phyloP scores from a whole-genome alignment of 2,888 invertebrate species.

The Metellina segmentata region DNA sequence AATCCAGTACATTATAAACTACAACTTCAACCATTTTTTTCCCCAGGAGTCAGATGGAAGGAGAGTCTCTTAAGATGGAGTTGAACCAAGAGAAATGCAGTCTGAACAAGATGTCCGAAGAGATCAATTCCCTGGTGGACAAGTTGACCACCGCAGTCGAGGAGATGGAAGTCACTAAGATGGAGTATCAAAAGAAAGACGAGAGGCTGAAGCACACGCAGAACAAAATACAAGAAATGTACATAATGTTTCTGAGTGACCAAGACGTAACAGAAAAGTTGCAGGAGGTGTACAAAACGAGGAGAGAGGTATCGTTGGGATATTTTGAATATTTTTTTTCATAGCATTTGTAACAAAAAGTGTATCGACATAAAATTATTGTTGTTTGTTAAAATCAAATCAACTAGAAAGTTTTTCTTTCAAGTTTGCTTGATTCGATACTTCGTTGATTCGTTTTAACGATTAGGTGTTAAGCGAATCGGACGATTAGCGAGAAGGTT shows the following conservation, averaged over 20 bases:
- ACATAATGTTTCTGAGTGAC: constrained; percentile 55
- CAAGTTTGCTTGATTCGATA: not conserved
- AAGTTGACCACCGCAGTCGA: constrained; percentile 65
- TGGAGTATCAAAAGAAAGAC: constrained; percentile 68
- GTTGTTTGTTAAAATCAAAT: no score
- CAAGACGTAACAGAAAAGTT: constrained; percentile 67
- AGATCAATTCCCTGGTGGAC: constrained; percentile 72
- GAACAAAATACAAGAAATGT: constrained; percentile 71
- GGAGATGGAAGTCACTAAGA: constrained; percentile 67
- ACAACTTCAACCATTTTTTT: not conserved
- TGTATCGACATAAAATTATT: no score
- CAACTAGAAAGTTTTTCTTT: not conserved
- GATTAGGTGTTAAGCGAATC: not conserved
- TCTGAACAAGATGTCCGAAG: constrained; percentile 70
- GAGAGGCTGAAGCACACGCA: constrained; percentile 63
- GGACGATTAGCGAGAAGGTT: no score
- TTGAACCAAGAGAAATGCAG: constrained; percentile 71
- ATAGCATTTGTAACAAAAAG: no score
- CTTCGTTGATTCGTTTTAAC: not conserved
- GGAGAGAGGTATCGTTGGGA: constrained; percentile 51
- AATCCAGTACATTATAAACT: not conserved
- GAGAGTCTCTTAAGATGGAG: constrained; percentile 62
- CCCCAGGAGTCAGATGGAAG: constrained; percentile 71
- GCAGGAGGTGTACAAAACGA: constrained; percentile 27
- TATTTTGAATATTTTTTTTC: not conserved